phyloP scores from a whole-genome alignment of 2,888 invertebrate species.

The Aphidoletes aphidimyza region DNA sequence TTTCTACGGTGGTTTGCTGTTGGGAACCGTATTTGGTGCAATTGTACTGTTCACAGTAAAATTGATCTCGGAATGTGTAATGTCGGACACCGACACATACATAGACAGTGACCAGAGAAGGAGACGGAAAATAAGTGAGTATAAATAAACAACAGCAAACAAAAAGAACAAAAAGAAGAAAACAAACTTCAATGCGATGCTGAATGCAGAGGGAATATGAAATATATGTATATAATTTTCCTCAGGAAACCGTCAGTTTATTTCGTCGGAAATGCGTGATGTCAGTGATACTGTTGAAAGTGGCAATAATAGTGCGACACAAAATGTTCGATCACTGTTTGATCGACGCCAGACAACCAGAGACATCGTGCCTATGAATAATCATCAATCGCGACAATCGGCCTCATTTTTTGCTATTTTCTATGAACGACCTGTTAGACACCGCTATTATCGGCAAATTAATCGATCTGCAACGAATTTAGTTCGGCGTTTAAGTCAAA shows the following conservation, averaged over 20 bases:
- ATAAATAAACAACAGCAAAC: not conserved
- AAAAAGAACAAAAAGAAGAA: too few species aligned
- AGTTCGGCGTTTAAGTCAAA: slow-evolving; percentile 65
- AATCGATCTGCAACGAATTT: slow-evolving; percentile 65
- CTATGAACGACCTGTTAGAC: slow-evolving; percentile 64
- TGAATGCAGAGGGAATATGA: not conserved
- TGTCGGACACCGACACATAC: not conserved
- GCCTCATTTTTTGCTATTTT: slow-evolving; percentile 62
- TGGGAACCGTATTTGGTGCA: slow-evolving; percentile 45
- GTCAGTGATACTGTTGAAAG: too few species aligned
- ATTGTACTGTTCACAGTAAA: not conserved
- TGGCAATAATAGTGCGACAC: too few species aligned
- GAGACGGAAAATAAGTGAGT: slow-evolving; percentile 1
- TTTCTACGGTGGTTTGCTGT: slow-evolving; percentile 43
- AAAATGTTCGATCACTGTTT: too few species aligned
- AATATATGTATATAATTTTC: not conserved
- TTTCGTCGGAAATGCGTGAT: not conserved
- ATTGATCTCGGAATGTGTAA: not conserved
- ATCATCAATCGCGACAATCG: not conserved
- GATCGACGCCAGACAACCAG: not conserved
- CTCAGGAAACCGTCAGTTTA: not conserved
- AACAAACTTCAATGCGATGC: too few species aligned
- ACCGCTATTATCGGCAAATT: slow-evolving; percentile 63
- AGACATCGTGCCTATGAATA: not conserved
- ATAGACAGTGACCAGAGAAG: too few species aligned